Conservation (phyloP, 2,888 invertebrate genomes). For the Lasius platythorax region DNA sequence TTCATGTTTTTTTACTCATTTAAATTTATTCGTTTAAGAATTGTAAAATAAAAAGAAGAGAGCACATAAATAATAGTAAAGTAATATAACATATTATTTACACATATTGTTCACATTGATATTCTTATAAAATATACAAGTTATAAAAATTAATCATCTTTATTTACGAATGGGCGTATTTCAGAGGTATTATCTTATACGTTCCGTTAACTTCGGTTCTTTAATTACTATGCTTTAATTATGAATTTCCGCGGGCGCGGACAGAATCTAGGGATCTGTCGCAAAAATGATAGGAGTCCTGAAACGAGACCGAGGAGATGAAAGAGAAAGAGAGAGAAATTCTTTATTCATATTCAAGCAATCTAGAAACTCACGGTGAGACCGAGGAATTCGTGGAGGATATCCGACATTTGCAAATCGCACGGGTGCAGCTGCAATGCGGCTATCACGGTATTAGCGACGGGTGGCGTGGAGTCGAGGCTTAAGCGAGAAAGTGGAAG, state of each 20-base stretch:
- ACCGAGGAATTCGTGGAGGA: conserved; percentile 66
- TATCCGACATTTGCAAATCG: conserved; percentile 71
- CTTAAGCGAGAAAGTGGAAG: conserved; percentile 49
- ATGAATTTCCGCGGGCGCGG: not conserved
- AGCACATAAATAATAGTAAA: not conserved
- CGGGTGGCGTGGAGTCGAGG: conserved; percentile 7
- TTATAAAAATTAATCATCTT: not conserved
- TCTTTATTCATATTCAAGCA: conserved; percentile 73
- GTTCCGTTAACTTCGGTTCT: not conserved
- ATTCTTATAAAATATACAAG: not conserved
- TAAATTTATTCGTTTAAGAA: not conserved
- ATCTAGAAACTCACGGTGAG: conserved; percentile 65
- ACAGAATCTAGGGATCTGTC: not conserved
- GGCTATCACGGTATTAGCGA: conserved; percentile 59
- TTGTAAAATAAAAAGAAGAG: not conserved
- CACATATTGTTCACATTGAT: not conserved
- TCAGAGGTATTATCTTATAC: not conserved
- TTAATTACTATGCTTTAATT: not conserved
- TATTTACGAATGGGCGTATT: not conserved
- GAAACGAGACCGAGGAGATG: not conserved
- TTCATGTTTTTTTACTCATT: not conserved
- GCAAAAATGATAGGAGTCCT: not conserved
- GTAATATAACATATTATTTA: not conserved
- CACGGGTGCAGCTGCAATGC: conserved; percentile 72
- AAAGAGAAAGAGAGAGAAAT: conserved; percentile 14